Percentiles rank a stretch among this genome's conserved stretches.
Conservation (phyloP, 2,113 vertebrate genomes). For the Macheiramphus alcinus region DNA sequence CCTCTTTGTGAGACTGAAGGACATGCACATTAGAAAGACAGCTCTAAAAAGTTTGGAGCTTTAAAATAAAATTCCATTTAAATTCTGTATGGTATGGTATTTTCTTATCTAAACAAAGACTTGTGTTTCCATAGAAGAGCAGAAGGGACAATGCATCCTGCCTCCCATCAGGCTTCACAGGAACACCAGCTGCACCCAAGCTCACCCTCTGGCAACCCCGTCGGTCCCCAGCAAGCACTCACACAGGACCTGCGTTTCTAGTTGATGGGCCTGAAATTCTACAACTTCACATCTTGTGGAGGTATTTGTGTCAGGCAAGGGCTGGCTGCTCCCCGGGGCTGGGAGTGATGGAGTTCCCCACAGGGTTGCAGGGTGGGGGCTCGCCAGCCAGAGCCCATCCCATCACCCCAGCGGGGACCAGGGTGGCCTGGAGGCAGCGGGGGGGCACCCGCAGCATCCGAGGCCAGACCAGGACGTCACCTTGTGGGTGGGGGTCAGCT, state of each 20-base stretch:
- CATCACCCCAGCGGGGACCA: background rate
- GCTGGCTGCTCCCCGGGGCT: background rate
- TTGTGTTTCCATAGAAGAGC: background rate
- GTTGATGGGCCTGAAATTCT: background rate
- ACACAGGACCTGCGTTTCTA: background rate
- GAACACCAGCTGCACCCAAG: background rate
- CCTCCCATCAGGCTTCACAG: background rate
- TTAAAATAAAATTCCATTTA: background rate
- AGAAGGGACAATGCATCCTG: background rate
- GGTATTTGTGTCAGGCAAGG: background rate
- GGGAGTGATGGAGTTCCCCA: background rate
- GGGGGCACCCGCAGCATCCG: fast-evolving
- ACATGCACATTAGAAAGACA: background rate
- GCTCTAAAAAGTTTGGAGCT: background rate
- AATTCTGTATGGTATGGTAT: background rate
- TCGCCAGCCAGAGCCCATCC: background rate
- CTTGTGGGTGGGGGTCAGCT: background rate
- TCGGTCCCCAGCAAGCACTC: background rate
- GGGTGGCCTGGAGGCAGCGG: background rate
- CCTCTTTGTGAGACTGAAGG: background rate
- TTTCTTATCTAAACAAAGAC: background rate
- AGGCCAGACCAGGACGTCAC: background rate
- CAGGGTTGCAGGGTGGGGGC: background rate
- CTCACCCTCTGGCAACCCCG: background rate
- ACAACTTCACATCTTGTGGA: background rate